Base-by-base conservation (phyloP, 2,888 invertebrate genomes). In the Protodeltote pygarga region DNA sequence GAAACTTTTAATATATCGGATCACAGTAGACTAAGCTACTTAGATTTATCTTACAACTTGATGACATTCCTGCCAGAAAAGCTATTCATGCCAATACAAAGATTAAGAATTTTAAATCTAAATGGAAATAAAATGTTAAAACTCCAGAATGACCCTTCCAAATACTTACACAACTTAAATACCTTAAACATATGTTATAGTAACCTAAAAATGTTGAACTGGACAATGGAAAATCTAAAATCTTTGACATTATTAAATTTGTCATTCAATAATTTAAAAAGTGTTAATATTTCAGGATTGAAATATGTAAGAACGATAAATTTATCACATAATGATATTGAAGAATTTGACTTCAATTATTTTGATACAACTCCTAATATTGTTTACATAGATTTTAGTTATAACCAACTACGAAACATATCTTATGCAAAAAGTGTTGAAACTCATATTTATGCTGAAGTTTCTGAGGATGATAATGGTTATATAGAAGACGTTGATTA, bases 31-130 rank as follows among this genome's bases (percentile, higher is more conserved):
- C 11, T 66, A 2, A 38, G 20, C 8, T 45, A 65, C 17, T 21
- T 66, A 17, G 70, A 66, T 3, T 44, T 66, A 20, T 66, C 66
- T 2, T 40, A 61, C 16, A 66, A 66, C 41, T 14, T 34, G 8
- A 29, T 66, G 15, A 45, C 37, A 3, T 19, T 45, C 34, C 38
- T 66, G 20, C 13, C 46, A 4, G 38, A 34, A 19, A 20, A 61
- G 0, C 1, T 44, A 8, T 69, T 65, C 8, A 8, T 13, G 3
- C 39, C 45, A 16, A 6, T 61, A 20, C 3, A 35, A 2, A 52
- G 41, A 11, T 50, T 69, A 14, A 57, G 28, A 20, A 40, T 32
- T 19, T 44, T 66, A 9, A 52, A 58, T 38, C 9, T 69, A 19
- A 53, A 66, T 39, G 66, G 54, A 3, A 69, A 69, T n/a, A 42